Percentiles rank a stretch among this genome's conserved stretches.
These are phyloP conservation scores for Cinclus mexicanus DNA, from an alignment of 2,113 vertebrate species.

Conservation along the genomic window DNA sequence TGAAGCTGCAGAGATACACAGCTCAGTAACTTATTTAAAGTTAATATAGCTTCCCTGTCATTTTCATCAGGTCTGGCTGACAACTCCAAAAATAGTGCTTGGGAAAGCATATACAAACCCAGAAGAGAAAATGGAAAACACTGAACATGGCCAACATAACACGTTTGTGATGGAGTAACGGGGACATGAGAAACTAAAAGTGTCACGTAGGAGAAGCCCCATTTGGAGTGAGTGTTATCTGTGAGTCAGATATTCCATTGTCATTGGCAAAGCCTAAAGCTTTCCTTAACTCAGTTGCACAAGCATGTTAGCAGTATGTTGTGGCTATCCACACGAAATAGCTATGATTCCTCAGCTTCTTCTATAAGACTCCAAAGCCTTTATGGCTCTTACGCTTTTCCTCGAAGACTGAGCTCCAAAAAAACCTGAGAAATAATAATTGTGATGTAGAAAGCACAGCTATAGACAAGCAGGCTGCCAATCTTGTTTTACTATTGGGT, in stretches of 20 bases:
- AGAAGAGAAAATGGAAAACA: not conserved
- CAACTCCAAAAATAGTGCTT: slow-evolving; percentile 12
- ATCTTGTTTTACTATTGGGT: not conserved
- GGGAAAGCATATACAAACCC: not conserved
- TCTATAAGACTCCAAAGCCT: not conserved
- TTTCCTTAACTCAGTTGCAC: not conserved
- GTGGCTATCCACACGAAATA: not conserved
- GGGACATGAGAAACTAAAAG: not conserved
- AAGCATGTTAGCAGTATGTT: not conserved
- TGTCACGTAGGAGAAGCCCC: accelerated
- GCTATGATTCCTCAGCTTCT: not conserved
- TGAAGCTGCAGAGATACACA: slow-evolving; percentile 13
- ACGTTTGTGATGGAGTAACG: not conserved
- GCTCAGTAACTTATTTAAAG: slow-evolving; percentile 18
- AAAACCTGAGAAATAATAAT: not conserved
- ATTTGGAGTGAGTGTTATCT: not conserved
- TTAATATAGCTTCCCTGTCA: slow-evolving; percentile 27
- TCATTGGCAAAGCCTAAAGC: not conserved
- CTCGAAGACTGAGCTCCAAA: not conserved
- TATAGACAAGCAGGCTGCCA: not conserved
- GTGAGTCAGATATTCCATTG: not conserved
- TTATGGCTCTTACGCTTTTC: not conserved
- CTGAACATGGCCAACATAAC: not conserved
- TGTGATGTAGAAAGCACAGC: not conserved
- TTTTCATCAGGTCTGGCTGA: slow-evolving; percentile 50